A percentile compares a stretch with the other conserved stretches of the same genome.
Evolutionary conservation across 2,797 vertebrate genomes (phyloP).

Genomic region (Ataeniobius toweri): DNA sequence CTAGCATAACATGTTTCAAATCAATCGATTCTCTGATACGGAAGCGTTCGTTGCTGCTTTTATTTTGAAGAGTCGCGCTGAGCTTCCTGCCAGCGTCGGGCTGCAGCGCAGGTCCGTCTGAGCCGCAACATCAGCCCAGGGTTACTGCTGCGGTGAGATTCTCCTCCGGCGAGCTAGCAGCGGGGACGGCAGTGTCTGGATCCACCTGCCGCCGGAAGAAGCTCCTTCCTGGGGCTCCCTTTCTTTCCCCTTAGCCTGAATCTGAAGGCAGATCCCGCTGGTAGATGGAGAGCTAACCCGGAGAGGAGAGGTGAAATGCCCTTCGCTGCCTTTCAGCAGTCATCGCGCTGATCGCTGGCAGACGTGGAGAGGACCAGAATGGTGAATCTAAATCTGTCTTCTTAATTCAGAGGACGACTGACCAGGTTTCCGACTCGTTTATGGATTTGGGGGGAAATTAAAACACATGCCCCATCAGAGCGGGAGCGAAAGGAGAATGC

Average conservation of each 20-base stretch:
- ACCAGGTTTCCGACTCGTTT: background rate
- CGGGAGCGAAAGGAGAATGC: conserved; percentile 55
- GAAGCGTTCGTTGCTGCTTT: conserved; percentile 12
- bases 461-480: background rate
- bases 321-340: conserved; percentile 16
- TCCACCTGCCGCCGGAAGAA: background rate
- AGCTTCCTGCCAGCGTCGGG: background rate
- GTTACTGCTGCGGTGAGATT: conserved; percentile 25
- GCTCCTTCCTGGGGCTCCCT: background rate
- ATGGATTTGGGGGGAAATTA: background rate
- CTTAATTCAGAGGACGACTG: background rate
- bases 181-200: conserved; percentile 1
- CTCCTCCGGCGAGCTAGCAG: conserved; percentile 25
- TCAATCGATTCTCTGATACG: background rate
- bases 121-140: conserved; percentile 44
- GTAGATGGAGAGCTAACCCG: background rate
- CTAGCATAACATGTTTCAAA: background rate
- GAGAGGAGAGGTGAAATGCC: conserved; percentile 46
- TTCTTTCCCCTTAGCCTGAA: background rate
- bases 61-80: conserved; percentile 34
- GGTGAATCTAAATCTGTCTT: conserved; percentile 2
- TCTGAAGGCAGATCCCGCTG: conserved; percentile 12
- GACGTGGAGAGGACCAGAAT: conserved; percentile 27
- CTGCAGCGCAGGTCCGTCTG: conserved; percentile 23
- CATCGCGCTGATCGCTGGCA: conserved; percentile 36